Conservation (phyloP, 1,140 invertebrate species). For the Periplaneta americana region DNA sequence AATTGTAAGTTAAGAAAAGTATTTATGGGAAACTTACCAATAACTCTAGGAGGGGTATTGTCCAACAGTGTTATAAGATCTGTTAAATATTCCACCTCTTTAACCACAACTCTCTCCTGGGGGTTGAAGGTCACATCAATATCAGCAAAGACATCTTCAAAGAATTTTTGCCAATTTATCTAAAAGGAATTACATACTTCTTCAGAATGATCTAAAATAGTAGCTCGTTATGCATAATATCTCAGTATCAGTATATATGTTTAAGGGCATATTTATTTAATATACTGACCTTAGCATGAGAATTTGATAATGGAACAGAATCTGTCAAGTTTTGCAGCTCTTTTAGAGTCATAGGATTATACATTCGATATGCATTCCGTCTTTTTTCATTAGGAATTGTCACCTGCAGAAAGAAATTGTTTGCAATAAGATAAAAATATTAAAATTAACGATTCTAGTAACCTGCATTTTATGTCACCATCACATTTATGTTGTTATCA, state of each 20-base stretch:
- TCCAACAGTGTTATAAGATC: conserved; percentile 26
- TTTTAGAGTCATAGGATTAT: conserved; percentile 46
- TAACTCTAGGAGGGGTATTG: conserved; percentile 23
- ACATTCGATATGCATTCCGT: conserved; percentile 45
- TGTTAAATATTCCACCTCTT: conserved; percentile 30
- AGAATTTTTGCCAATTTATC: conserved; percentile 29
- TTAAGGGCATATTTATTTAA: too few relatives aligned
- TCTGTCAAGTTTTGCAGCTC: conserved; percentile 39
- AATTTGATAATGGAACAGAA: conserved; percentile 12
- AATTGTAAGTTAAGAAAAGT: too few relatives aligned
- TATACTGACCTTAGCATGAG: conserved; percentile 29
- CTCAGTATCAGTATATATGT: too few relatives aligned
- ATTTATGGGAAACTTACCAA: conserved; percentile 23
- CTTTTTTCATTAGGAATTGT: conserved; percentile 43
- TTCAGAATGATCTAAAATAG: too few relatives aligned
- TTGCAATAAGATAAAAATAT: not conserved
- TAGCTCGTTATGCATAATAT: too few relatives aligned
- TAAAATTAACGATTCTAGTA: too few relatives aligned
- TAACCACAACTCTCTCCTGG: conserved; percentile 28
- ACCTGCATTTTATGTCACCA: too few relatives aligned
- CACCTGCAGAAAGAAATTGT: conserved; percentile 31
- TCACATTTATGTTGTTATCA: too few relatives aligned
- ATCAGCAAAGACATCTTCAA: conserved; percentile 23
- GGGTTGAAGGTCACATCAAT: conserved; percentile 21
- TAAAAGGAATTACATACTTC: not conserved